A percentile compares a stretch with the other conserved stretches of the same genome.
Evolutionary conservation across 2,797 vertebrate species (phyloP).

Genomic region (Hydrocynus forskahlii): DNA sequence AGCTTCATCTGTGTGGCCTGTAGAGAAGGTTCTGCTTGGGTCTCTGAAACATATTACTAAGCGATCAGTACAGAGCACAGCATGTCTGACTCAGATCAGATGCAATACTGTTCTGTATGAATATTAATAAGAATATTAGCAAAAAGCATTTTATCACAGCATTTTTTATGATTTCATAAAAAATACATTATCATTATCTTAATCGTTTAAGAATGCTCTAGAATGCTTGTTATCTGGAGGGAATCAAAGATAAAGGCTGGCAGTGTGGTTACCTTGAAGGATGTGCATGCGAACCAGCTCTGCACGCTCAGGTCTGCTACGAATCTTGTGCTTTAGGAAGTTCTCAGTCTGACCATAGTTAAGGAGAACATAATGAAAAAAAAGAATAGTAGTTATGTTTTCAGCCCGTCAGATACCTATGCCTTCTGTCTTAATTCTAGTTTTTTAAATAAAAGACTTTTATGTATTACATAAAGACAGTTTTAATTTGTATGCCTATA

Average conservation of each 20-base stretch:
- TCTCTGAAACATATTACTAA: conserved; percentile 78
- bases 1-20: conserved; percentile 97
- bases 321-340: conserved; percentile 97
- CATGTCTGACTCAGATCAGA: background rate
- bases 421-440: background rate
- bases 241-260: background rate
- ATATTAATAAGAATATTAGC: background rate
- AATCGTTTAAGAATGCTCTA: conserved; percentile 34
- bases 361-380: background rate
- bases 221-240: conserved; percentile 19
- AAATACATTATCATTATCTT: background rate
- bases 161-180: background rate
- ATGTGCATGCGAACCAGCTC: conserved; percentile 98
- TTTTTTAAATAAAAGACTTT: too few species aligned
- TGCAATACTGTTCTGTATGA: background rate
- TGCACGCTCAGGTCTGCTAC: conserved; percentile 89
- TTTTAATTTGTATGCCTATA: too few species aligned
- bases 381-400: background rate
- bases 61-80: background rate
- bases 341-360: conserved; percentile 85
- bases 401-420: background rate
- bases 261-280: conserved; percentile 84
- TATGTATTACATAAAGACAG: too few species aligned
- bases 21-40: conserved; percentile 88
- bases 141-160: background rate